Base-by-base conservation (phyloP, 1,140 invertebrate species). In the Achroia grisella region DNA sequence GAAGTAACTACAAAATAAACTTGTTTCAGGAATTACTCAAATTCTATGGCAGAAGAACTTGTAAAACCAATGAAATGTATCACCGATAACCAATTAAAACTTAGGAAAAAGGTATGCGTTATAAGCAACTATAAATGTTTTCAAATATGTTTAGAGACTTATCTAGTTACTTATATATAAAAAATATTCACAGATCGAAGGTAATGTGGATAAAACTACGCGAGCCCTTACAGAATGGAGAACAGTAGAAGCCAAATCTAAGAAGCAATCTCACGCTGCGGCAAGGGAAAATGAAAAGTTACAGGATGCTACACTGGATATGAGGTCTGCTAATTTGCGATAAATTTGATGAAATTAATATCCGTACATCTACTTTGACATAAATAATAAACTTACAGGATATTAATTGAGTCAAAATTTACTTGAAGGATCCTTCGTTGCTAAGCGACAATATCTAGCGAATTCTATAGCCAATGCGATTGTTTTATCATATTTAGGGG, bases 271-370 rank as follows among this genome's bases (percentile, higher is more conserved):
- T 50, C 95, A 96, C 62, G 73, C 90, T 0, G 92, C 92, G 49
- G 93, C 94, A 0, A 88, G 94, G 10, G 95, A 97, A 54, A 96
- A 96, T 66, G 95, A 97, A 78, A 94, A 95, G 65, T 78, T 96
- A 27, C 94, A 97, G 79, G 95, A 96, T 65, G 90, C 89, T 12
- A 73, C 87, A 39, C 61, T 89, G 45, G 87, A 89, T 39, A 82
- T 86, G 56, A 87, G 79, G 79, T 86, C 61, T 74, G 70, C 45
- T 45, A 48, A 47, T 28, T 59, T 50, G 47, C 56, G 28, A 64
- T 65, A 41, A 54, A 53, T 51, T 66, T 77, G 68, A 73, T 75
- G 62, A 72, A 78, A 54, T 69, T 67, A 45, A 80, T 74, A 8
- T 71, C 73, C 72, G 52, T 15, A 41, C 48, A 58, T 54, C 11